A percentile compares a stretch with the other conserved stretches of the same genome.
Conservation (phyloP, 2,797 vertebrate genomes). For the Acanthiza pusilla region DNA sequence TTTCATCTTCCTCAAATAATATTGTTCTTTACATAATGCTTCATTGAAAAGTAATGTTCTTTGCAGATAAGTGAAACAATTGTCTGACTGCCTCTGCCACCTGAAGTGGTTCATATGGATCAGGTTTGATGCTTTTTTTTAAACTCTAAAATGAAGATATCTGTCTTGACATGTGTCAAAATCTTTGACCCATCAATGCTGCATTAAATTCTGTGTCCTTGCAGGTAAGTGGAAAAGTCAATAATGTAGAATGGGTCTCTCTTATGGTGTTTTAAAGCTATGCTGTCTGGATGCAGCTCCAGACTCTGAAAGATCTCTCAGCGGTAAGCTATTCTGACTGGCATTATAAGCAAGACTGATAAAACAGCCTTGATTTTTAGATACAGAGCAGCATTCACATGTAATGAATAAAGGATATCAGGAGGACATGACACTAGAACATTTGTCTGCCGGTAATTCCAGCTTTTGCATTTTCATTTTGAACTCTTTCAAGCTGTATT, state of each 20-base stretch:
- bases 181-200: slow-evolving; percentile 25
- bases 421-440: slow-evolving; percentile 29
- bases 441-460: slow-evolving; percentile 35
- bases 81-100: neutral
- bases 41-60: neutral
- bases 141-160: slow-evolving; percentile 13
- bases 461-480: slow-evolving; percentile 40
- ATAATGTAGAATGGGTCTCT: slow-evolving; percentile 19
- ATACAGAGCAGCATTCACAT: slow-evolving; percentile 15
- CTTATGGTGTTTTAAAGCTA: neutral
- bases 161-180: slow-evolving; percentile 23
- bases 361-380: slow-evolving; percentile 49
- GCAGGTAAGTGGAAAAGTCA: slow-evolving; percentile 18
- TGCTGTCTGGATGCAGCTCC: neutral
- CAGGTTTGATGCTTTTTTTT: neutral
- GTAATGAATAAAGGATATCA: slow-evolving; percentile 44
- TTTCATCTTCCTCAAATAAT: neutral
- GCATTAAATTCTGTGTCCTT: slow-evolving; percentile 40
- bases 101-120: neutral
- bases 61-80: neutral
- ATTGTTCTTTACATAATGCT: neutral
- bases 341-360: slow-evolving; percentile 35
- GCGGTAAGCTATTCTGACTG: neutral
- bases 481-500: slow-evolving; percentile 40
- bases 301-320: neutral